These are phyloP conservation scores for Macaria liturata DNA, from an alignment of 2,888 invertebrate genomes.

Conservation along the genomic window DNA sequence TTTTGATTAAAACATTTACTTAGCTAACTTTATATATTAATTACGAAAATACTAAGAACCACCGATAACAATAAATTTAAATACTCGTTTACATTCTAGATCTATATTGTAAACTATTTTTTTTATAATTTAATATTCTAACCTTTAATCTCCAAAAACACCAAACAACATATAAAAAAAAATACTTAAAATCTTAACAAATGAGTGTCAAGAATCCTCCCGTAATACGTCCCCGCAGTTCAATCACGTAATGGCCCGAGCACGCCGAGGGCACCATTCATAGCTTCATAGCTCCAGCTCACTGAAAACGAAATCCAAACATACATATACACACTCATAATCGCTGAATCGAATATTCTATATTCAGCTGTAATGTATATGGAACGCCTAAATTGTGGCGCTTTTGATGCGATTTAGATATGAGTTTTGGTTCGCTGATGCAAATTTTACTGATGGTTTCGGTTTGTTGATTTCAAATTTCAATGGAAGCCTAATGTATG, in stretches of 20 bases:
- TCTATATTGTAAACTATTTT: too few species aligned
- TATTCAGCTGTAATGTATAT: conserved; percentile 16
- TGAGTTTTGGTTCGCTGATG: not conserved
- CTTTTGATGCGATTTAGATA: conserved; percentile 6
- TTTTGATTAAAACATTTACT: too few species aligned
- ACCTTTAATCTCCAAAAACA: too few species aligned
- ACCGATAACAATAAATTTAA: too few species aligned
- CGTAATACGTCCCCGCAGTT: conserved; percentile 42
- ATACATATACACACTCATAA: conserved; percentile 29
- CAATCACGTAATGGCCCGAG: conserved; percentile 56
- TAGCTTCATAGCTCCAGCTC: conserved; percentile 17
- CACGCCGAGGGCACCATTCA: conserved; percentile 31
- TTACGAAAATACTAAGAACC: too few species aligned
- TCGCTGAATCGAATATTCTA: conserved; percentile 30
- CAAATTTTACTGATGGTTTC: not conserved
- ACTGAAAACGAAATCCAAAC: conserved; percentile 29
- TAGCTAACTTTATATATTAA: too few species aligned
- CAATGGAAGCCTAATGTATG: too few species aligned
- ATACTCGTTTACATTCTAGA: too few species aligned
- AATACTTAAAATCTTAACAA: too few species aligned
- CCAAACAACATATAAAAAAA: too few species aligned
- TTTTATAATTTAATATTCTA: too few species aligned
- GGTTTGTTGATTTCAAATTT: too few species aligned
- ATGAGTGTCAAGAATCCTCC: not conserved
- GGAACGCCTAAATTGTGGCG: conserved; percentile 8